Evolutionary conservation across 2,113 vertebrate species (phyloP), one percentile per base, ranked within the genome.

Genomic region (Ptychochromis oligacanthus): DNA sequence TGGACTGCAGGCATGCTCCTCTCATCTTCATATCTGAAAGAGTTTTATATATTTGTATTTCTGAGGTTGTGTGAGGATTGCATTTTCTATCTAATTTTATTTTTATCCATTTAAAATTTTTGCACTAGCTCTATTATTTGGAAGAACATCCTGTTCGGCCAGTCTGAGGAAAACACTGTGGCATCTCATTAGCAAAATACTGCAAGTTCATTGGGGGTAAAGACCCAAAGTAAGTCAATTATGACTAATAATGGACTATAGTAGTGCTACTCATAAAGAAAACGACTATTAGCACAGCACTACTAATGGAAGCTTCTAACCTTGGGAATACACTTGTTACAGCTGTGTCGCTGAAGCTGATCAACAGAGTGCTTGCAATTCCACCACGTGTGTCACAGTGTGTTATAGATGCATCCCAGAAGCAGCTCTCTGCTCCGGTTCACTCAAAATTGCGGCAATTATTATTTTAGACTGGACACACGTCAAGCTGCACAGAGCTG

Each of bases 181-280:
- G n/a, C 9, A 46, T 76, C 60, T n/a, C 38, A 58, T 13, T 55
- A 22, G 8, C 70, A 26, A 67, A 77, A 59, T n/a, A 24, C 6
- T 62, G 72, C 57, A 70, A 18, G 38, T 40, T 36, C 77, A 86
- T 40, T 64, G 38, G 8, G 43, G 34, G 74, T 81, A 18, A 77
- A 79, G 52, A 24, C 34, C 40, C n/a, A 75, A 64, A 57, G 28
- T 24, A 64, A 70, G 22, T 18, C 59, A 49, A 34, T 34, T 65
- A 75, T 81, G 82, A 89, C 65, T 57, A 79, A 67, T 67, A 67
- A 46, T 38, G 28, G 31, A 65, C 49, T 2, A 59, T 20, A 56
- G 61, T 74, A 72, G 52, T 79, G 36, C 52, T 86, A 24, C 36
- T 74, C 17, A 62, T 61, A 24, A 54, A 46, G 49, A 80, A 80